Percentiles rank a stretch among this genome's conserved stretches.
Conservation (phyloP, 2,797 vertebrate species). For the Micropoecilia bifurca region DNA sequence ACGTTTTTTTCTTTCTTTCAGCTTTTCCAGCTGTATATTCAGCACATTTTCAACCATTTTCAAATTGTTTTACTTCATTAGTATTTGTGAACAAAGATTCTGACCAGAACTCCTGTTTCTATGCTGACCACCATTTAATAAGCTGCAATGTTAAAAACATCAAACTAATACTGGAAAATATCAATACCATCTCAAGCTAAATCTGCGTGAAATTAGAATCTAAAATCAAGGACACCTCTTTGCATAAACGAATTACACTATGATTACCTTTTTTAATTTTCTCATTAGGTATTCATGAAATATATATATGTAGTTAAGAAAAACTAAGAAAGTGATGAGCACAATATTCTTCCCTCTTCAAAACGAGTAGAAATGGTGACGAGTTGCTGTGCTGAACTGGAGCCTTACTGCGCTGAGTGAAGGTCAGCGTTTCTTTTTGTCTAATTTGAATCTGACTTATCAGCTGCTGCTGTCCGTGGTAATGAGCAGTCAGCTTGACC, state of each 20-base stretch:
- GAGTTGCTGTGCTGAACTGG: not conserved
- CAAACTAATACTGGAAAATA: not conserved
- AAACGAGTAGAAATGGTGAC: not conserved
- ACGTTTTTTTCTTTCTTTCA: not conserved
- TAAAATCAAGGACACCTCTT: no score
- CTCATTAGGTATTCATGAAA: not conserved
- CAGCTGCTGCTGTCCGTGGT: not conserved
- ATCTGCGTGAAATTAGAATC: no score
- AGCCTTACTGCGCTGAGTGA: not conserved
- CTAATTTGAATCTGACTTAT: not conserved
- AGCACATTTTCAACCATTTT: not conserved
- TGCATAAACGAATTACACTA: not conserved
- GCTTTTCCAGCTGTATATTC: not conserved
- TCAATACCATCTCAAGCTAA: not conserved
- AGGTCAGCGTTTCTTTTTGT: no score
- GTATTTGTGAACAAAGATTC: not conserved
- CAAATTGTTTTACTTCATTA: not conserved
- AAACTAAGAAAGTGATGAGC: not conserved
- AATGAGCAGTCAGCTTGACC: not conserved
- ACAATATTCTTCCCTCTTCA: not conserved
- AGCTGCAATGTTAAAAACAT: not conserved
- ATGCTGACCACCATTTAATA: not conserved
- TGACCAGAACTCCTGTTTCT: not conserved
- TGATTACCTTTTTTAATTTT: not conserved
- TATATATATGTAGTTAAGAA: no score